Evolutionary conservation across 1,140 invertebrate species (phyloP).

Genomic region (Magallana angulata): DNA sequence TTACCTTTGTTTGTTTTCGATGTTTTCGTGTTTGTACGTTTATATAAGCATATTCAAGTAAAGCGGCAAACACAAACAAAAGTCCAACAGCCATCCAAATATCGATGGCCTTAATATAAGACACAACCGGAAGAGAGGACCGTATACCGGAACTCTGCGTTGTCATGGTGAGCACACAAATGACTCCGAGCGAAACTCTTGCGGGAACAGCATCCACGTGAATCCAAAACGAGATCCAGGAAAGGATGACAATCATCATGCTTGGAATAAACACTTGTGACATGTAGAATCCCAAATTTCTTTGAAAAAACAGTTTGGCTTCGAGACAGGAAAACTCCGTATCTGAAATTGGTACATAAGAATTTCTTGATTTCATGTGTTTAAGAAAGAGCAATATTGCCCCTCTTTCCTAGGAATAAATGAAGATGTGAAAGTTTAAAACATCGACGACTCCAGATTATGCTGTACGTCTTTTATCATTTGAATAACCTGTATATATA

Average conservation of each 20-base stretch:
- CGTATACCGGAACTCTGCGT: slow-evolving; percentile 70
- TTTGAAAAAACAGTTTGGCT: slow-evolving; percentile 82
- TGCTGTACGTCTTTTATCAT: too few species aligned
- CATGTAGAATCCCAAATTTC: slow-evolving; percentile 95
- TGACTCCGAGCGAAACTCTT: slow-evolving; percentile 82
- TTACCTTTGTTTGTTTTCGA: slow-evolving; percentile 18
- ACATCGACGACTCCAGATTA: too few species aligned
- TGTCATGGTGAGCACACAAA: slow-evolving; percentile 71
- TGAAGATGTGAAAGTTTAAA: too few species aligned
- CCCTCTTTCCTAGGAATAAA: too few species aligned
- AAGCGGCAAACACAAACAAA: slow-evolving; percentile 90
- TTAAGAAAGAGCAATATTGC: too few species aligned
- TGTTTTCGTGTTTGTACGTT: slow-evolving; percentile 65
- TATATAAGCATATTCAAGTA: slow-evolving; percentile 92
- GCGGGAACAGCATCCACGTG: slow-evolving; percentile 83
- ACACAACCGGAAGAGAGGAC: slow-evolving; percentile 80
- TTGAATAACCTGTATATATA: too few species aligned
- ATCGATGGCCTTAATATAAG: slow-evolving; percentile 87
- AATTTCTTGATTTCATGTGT: too few species aligned
- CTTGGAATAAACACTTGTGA: slow-evolving; percentile 96
- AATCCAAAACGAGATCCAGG: slow-evolving; percentile 97
- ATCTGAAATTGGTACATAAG: background rate
- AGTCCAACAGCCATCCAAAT: slow-evolving; percentile 94
- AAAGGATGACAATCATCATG: slow-evolving; percentile 94
- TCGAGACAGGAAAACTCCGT: slow-evolving; percentile 45